Conservation (phyloP, 2,113 vertebrate genomes). For the Grallaria varia region DNA sequence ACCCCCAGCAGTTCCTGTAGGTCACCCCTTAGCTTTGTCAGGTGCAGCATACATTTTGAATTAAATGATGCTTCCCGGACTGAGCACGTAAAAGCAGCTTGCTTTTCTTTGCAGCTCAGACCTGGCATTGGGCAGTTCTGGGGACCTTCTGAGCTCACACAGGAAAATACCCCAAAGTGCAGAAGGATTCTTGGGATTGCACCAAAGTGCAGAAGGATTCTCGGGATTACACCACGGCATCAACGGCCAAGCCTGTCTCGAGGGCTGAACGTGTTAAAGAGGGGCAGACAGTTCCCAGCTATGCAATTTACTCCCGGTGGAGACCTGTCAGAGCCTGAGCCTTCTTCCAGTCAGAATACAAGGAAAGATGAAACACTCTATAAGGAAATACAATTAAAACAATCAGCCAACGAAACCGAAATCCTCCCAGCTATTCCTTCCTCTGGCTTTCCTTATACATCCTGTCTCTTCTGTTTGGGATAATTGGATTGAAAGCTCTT, state of each 20-base stretch:
- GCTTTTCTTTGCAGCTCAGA: background rate
- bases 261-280: background rate
- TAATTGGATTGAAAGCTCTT: conserved; percentile 41
- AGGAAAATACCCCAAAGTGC: background rate
- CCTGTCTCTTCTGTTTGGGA: background rate
- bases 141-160: background rate
- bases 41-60: background rate
- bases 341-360: background rate
- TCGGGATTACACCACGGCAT: background rate
- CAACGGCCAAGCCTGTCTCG: background rate
- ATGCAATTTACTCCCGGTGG: background rate
- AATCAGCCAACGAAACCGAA: conserved; percentile 15
- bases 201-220: background rate
- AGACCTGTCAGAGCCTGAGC: background rate
- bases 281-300: background rate
- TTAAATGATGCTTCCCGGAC: background rate
- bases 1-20: background rate
- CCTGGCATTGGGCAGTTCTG: background rate
- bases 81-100: background rate
- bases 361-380: background rate
- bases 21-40: background rate
- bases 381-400: conserved; percentile 45
- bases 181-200: background rate
- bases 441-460: background rate
- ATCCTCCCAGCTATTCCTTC: background rate